Conservation (phyloP, 2,797 vertebrate species). For the Enteromius viviparus region DNA sequence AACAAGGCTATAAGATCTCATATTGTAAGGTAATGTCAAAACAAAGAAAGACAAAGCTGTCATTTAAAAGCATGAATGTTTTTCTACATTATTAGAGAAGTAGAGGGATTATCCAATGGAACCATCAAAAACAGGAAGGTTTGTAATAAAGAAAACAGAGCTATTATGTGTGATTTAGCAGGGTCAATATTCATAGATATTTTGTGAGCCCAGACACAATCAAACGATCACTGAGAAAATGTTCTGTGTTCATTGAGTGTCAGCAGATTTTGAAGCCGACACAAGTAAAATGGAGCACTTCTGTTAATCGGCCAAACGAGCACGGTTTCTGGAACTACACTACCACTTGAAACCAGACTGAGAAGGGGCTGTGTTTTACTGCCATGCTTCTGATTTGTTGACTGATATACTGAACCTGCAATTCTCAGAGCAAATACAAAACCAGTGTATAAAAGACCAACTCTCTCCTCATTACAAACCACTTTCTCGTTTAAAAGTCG, state of each 20-base stretch:
- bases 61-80: neutral
- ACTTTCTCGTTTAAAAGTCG: neutral
- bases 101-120: constrained; percentile 37
- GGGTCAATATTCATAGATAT: neutral
- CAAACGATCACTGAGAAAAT: neutral
- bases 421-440: neutral
- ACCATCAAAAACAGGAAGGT: constrained; percentile 34
- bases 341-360: neutral
- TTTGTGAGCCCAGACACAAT: neutral
- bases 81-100: neutral
- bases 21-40: neutral
- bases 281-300: neutral
- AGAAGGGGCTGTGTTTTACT: neutral
- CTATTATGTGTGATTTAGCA: neutral
- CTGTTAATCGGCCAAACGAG: neutral
- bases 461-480: neutral
- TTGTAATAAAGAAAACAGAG: constrained; percentile 12
- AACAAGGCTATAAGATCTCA: neutral
- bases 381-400: neutral
- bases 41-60: neutral
- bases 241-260: neutral
- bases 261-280: neutral
- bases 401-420: neutral
- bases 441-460: neutral
- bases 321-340: neutral